These are phyloP conservation scores for Lycaon pictus DNA, from an alignment of 2,113 vertebrate species.

Conservation along the genomic window DNA sequence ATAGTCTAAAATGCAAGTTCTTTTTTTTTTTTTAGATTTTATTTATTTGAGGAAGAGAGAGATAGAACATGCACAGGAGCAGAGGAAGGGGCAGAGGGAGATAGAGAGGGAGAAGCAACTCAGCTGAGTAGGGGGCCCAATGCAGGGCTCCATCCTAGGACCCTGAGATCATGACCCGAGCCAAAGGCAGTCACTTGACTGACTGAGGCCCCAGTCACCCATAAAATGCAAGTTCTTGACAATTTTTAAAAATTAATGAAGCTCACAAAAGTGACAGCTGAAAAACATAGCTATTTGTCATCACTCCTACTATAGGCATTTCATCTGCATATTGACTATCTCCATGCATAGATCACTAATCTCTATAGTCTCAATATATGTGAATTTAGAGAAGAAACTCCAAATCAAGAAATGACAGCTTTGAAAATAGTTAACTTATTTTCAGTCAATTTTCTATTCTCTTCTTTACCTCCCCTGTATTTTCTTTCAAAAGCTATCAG, in stretches of 20 bases:
- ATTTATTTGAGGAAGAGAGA: no score
- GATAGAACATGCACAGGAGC: no score
- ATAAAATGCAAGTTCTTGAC: background rate
- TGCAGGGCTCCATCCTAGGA: no score
- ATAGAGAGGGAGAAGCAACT: no score
- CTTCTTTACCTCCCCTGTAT: background rate
- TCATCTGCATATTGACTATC: background rate
- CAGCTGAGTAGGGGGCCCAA: no score
- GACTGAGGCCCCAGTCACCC: no score
- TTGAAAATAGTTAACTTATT: constrained; percentile 47
- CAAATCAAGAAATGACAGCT: constrained; percentile 11
- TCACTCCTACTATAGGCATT: background rate
- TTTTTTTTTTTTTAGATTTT: background rate
- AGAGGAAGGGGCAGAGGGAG: no score
- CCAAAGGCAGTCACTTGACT: no score
- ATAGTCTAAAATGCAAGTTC: background rate
- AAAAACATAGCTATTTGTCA: background rate
- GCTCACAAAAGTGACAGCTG: background rate
- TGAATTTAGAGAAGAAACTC: background rate
- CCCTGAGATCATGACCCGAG: no score
- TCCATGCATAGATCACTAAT: background rate
- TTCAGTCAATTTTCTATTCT: constrained; percentile 40
- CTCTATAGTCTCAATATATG: background rate
- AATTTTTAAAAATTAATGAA: constrained; percentile 6
- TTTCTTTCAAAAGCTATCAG: constrained; percentile 44